Base-by-base conservation (phyloP, 2,113 vertebrate species). In the Phalacrocorax carbo region DNA sequence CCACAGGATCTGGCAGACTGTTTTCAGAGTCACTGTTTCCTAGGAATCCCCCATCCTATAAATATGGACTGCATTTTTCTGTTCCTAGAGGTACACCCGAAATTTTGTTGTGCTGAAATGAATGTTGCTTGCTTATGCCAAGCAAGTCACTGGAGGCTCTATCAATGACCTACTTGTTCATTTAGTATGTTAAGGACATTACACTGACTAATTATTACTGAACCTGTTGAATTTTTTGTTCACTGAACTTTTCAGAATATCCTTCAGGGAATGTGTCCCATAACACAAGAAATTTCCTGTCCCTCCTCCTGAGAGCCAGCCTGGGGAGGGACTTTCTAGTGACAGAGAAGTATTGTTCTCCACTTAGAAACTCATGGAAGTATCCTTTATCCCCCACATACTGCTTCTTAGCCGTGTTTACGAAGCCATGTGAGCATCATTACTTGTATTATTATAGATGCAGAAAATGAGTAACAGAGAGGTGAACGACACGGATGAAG, bases 161-260 rank as follows among this genome's bases (percentile, higher is more conserved):
- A 95, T 95, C 95, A 96, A 93, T 93, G 92, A 93, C 96, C 92
- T 86, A 9, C 85, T 96, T 96, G 95, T 96, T 97, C 87, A 21
- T 76, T 76, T 57, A 13, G 40, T 40, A 40, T 6, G 61, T 40
- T 76, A 7, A 69, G 86, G 94, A 69, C 62, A 18, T 82, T 86
- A 17, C 77, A 32, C 44, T 26, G 76, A 82, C 78, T 57, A 94
- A 94, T 94, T 94, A 76, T 91, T 95, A 94, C 95, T 94, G 95
- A 90, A 94, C 91, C 65, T 42, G 58, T 8, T 89, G 93, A 66
- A n/a, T 73, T 70, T 65, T 26, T 57, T 68, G 78, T 79, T 88
- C 54, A 2, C 58, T 72, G 88, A 91, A 42, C 86, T 94, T 94
- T 89, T 73, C 46, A 19, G 16, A 22, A 25, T 61, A 20, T 58